Conservation (phyloP, 2,888 invertebrate species). For the Cerastis leucographa region DNA sequence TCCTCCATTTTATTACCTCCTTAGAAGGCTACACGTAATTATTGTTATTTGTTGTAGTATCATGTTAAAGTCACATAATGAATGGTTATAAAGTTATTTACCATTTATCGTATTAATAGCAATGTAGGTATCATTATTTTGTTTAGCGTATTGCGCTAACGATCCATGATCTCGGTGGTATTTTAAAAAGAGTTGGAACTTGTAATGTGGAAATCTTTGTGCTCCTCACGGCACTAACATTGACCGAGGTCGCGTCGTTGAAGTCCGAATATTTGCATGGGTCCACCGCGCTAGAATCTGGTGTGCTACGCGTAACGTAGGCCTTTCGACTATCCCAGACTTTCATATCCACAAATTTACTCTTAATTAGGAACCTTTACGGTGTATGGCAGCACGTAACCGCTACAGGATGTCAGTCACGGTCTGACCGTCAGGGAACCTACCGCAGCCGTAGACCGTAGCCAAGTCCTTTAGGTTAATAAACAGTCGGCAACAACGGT, state of each 20-base stretch:
- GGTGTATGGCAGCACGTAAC: neutral
- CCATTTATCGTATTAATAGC: slow-evolving; percentile 45
- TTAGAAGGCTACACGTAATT: slow-evolving; percentile 67
- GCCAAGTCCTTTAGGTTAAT: neutral
- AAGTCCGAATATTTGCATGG: neutral
- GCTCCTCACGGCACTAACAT: neutral
- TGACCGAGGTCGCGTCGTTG: neutral
- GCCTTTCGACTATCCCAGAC: neutral
- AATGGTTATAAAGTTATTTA: slow-evolving; percentile 45
- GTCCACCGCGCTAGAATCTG: no score
- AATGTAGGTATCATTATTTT: slow-evolving; percentile 8
- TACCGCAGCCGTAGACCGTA: neutral
- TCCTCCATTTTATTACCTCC: slow-evolving; percentile 65
- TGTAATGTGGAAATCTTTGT: neutral
- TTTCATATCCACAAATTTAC: neutral
- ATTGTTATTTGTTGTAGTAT: slow-evolving; percentile 69
- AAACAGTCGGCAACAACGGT: neutral
- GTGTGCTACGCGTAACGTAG: neutral
- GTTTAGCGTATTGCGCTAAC: no score
- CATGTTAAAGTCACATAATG: slow-evolving; percentile 54
- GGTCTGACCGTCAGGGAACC: neutral
- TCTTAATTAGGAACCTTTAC: neutral
- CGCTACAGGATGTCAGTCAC: neutral
- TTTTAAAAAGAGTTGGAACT: neutral
- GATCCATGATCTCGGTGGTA: neutral